These are phyloP conservation scores for Calephelis virginiensis DNA, from an alignment of 1,140 invertebrate species.

Conservation along the genomic window DNA sequence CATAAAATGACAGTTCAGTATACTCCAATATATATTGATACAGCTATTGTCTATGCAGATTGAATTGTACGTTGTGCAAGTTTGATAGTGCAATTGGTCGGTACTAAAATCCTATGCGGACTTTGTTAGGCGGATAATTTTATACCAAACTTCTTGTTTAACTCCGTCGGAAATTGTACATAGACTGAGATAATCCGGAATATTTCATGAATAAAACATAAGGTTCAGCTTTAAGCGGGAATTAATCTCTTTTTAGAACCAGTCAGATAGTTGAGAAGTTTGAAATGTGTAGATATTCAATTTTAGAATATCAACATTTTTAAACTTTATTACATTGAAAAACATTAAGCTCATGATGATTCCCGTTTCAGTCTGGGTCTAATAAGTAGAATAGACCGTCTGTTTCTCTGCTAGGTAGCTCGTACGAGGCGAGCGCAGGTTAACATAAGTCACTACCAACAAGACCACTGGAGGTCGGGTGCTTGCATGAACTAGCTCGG, in stretches of 20 bases:
- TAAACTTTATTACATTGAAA: too few species aligned
- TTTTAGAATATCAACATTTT: too few species aligned
- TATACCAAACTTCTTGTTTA: constrained; percentile 14
- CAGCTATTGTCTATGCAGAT: constrained; percentile 8
- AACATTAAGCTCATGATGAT: too few species aligned
- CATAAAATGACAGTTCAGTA: not conserved
- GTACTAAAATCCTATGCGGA: constrained; percentile 7
- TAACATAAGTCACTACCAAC: too few species aligned
- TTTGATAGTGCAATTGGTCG: constrained; percentile 16
- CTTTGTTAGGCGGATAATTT: not conserved
- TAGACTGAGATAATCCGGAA: constrained; percentile 16
- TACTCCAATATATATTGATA: not conserved
- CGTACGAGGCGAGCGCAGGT: too few species aligned
- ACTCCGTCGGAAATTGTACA: constrained; percentile 1
- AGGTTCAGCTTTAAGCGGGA: constrained; percentile 2
- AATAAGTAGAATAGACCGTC: too few species aligned
- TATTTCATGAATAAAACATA: constrained; percentile 12
- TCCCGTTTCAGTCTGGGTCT: too few species aligned
- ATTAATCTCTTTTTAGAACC: not conserved
- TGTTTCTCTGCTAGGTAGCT: too few species aligned
- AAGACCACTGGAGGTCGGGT: too few species aligned
- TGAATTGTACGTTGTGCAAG: constrained; percentile 9
- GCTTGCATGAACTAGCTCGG: too few species aligned
- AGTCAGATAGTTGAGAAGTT: too few species aligned
- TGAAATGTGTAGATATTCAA: too few species aligned